Evolutionary conservation across 1,140 invertebrate genomes (phyloP).

Genomic region (Arion vulgaris): DNA sequence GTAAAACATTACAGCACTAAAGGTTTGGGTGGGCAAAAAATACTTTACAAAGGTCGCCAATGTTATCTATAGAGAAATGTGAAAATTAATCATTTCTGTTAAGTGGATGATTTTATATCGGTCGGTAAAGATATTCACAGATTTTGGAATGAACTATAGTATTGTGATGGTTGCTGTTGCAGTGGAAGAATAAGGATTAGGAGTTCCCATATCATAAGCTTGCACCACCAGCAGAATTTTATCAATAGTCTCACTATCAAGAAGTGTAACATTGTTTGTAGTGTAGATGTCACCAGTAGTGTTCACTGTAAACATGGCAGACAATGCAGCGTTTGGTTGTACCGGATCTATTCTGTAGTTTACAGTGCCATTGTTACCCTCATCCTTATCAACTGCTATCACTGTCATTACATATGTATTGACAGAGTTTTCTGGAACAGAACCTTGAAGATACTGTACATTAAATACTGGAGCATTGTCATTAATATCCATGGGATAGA

Average conservation of each 20-base stretch:
- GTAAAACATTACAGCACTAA: too few species aligned
- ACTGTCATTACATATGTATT: constrained; percentile 5
- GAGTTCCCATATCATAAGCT: constrained; percentile 22
- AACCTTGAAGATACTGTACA: neutral
- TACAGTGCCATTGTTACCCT: constrained; percentile 14
- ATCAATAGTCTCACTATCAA: neutral
- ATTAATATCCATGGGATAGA: constrained; percentile 24
- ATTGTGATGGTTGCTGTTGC: constrained; percentile 17
- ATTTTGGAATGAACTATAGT: too few species aligned
- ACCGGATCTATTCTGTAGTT: neutral
- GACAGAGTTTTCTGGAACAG: neutral
- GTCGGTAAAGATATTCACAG: too few species aligned
- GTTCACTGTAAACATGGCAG: neutral
- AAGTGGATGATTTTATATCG: too few species aligned
- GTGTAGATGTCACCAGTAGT: neutral
- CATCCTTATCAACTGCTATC: constrained; percentile 15
- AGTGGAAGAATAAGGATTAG: neutral
- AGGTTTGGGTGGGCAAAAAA: too few species aligned
- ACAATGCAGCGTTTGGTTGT: constrained; percentile 5
- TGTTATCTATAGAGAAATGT: too few species aligned
- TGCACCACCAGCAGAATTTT: neutral
- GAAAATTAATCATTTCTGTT: too few species aligned
- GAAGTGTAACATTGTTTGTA: neutral
- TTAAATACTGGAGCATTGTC: constrained; percentile 29
- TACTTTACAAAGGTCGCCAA: too few species aligned